A percentile compares a stretch with the other conserved stretches of the same genome.
Conservation (phyloP, 1,140 invertebrate genomes). For the Zeugodacus cucurbitae region DNA sequence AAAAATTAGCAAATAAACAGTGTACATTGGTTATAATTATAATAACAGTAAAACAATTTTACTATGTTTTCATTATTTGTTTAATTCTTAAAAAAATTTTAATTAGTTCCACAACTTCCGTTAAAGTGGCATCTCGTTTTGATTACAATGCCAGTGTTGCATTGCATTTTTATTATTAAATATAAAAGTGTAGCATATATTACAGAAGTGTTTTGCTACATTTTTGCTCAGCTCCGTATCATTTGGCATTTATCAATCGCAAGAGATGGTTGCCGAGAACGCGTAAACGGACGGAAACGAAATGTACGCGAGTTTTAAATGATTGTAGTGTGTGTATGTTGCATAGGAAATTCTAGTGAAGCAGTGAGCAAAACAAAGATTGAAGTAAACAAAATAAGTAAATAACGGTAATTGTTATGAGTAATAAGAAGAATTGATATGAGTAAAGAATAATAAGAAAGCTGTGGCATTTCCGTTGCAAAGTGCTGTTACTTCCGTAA, state of each 20-base stretch:
- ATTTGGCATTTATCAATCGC: slow-evolving; percentile 8
- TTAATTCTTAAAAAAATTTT: no score
- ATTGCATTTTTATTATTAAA: neutral
- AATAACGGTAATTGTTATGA: neutral
- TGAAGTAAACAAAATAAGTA: no score
- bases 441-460: neutral
- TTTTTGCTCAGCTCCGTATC: neutral
- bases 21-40: no score
- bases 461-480: neutral
- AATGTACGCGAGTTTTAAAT: neutral
- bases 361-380: neutral
- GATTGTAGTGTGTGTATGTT: neutral
- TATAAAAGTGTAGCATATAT: neutral
- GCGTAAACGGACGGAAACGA: neutral
- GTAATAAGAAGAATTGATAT: neutral
- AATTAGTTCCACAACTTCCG: no score
- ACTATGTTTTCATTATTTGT: no score
- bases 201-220: neutral
- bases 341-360: neutral
- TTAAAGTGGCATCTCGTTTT: neutral
- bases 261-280: neutral
- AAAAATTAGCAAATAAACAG: no score
- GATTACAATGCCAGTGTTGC: neutral
- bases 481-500: neutral
- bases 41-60: no score